These are phyloP conservation scores for Imbricaverruca yamaguchii DNA, from an alignment of 2,888 invertebrate species.

Conservation along the genomic window DNA sequence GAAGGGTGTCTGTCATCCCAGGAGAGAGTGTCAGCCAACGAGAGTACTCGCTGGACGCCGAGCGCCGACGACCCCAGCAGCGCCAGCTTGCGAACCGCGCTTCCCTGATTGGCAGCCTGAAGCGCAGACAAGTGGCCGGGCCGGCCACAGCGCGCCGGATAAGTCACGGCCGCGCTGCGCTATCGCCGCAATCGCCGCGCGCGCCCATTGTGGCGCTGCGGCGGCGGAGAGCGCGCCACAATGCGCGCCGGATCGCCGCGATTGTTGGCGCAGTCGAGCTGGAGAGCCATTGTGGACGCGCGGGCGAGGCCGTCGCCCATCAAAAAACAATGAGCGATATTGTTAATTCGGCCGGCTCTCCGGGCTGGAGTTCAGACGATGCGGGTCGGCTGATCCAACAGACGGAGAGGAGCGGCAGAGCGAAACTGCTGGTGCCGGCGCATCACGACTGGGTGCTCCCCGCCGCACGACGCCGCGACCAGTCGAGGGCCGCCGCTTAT, in stretches of 20 bases:
- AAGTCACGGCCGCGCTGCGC: constrained; percentile 12
- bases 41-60: too few relatives aligned
- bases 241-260: constrained; percentile 11
- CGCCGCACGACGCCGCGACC: too few relatives aligned
- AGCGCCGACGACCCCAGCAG: too few relatives aligned
- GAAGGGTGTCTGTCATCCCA: too few relatives aligned
- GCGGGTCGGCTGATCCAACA: not conserved
- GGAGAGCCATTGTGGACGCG: constrained; percentile 7
- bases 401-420: too few relatives aligned
- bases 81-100: too few relatives aligned
- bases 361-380: not conserved
- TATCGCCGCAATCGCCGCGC: constrained; percentile 21
- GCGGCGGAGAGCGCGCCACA: constrained; percentile 1
- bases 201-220: constrained; percentile 4
- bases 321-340: constrained; percentile 18
- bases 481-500: too few relatives aligned
- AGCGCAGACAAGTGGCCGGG: not conserved
- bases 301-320: not conserved
- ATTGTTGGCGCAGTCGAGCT: constrained; percentile 6
- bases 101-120: not conserved
- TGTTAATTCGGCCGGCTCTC: not conserved
- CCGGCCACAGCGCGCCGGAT: not conserved
- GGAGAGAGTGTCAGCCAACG: too few relatives aligned
- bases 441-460: too few relatives aligned
- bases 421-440: too few relatives aligned